Evolutionary conservation across 2,113 vertebrate genomes (phyloP), one percentile per base, ranked within the genome.

Genomic region (Petaurus breviceps): DNA sequence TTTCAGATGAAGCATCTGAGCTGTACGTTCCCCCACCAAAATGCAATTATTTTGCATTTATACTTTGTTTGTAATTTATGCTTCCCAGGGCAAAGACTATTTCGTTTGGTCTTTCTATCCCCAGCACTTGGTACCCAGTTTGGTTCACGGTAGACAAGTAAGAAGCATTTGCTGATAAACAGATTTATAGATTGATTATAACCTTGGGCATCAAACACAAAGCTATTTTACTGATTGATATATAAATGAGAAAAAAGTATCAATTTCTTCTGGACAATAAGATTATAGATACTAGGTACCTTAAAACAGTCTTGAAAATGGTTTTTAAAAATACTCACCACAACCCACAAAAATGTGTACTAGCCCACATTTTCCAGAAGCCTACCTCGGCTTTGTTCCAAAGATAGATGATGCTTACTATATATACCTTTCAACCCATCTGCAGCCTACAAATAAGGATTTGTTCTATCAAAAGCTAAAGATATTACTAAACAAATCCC

Each of bases 291-390:
- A 90, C 68, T 0, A 89, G 51, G 25, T 11, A 52, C 24, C 92
- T 55, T 8, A 24, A 52, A 92, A 24, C 89, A 92, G 53, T 89
- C 52, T 95, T 92, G 28, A 92, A 91, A 94, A 51, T 94, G 91
- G 93, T 43, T 96, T 61, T 96, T 89, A 94, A 92, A 94, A 95
- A 57, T 91, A 84, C n/a, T 84, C 16, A 7, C 51, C 90, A 5
- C 8, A 94, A 14, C 92, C 90, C 94, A 95, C 51, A 84, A 89
- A 93, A 95, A 94, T 28, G 28, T 0, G 37, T 52, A 84, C 68
- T 19, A 94, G 43, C 94, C 55, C 50, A 93, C 95, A 92, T 92
- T 92, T 84, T 96, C 94, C 89, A 95, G 49, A 91, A 92, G 93
- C 50, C 91, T 91, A 93, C 49, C 47, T 55, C 55, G n/a, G 54